A percentile compares a stretch with the other conserved stretches of the same genome.
These are phyloP conservation scores for Lytechinus pictus DNA, from an alignment of 35 echinoderm and acorn worm genomes.

Conservation along the genomic window DNA sequence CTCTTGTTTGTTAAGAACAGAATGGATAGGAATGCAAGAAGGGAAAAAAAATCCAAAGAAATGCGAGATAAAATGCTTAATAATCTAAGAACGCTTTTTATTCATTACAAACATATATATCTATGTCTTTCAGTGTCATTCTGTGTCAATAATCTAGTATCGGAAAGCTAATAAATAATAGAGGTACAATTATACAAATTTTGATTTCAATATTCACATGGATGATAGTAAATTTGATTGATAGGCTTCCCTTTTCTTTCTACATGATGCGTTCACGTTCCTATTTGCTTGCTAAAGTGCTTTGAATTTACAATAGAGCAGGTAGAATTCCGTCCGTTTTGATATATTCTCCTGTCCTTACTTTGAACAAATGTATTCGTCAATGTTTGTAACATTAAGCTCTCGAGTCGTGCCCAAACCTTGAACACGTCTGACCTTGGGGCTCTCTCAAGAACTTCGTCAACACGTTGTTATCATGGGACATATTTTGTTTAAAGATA, in stretches of 20 bases:
- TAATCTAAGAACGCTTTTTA: too few relatives aligned
- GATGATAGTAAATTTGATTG: too few relatives aligned
- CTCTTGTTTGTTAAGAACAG: neutral
- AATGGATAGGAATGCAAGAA: too few relatives aligned
- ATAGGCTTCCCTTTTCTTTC: neutral
- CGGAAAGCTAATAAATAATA: too few relatives aligned
- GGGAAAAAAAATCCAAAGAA: too few relatives aligned
- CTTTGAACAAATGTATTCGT: neutral
- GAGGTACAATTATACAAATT: too few relatives aligned
- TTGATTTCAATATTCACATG: too few relatives aligned
- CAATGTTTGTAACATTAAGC: conserved; percentile 6
- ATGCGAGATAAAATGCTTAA: too few relatives aligned
- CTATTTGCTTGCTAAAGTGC: neutral
- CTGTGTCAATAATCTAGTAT: too few relatives aligned
- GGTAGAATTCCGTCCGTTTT: neutral
- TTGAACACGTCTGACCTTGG: neutral
- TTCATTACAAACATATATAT: too few relatives aligned
- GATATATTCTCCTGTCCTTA: neutral
- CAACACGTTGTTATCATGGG: neutral
- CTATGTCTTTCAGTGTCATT: too few relatives aligned
- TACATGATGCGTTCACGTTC: neutral
- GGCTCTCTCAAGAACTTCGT: neutral
- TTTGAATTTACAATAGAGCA: neutral
- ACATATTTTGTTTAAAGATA: neutral
- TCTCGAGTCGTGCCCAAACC: neutral